phyloP scores from a whole-genome alignment of 2,113 vertebrate species.

The human region DNA sequence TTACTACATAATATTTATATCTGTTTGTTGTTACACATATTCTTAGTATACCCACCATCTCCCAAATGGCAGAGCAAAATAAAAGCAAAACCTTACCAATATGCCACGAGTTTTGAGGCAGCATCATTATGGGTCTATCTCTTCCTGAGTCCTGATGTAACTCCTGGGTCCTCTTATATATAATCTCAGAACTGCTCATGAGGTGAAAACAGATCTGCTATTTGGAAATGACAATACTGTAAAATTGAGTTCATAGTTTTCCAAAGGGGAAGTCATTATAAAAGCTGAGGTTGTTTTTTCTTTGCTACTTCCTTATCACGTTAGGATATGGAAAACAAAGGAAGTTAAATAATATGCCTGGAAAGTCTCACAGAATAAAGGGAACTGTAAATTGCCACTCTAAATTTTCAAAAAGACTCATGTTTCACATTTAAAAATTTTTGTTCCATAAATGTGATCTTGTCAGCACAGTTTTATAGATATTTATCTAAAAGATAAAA shows the following conservation, averaged over 20 bases:
- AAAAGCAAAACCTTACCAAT: background rate
- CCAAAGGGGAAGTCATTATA: constrained; percentile 4
- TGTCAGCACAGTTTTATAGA: too few relatives aligned
- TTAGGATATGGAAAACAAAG: background rate
- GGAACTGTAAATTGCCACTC: background rate
- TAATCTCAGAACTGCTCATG: background rate
- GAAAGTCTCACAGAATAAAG: background rate
- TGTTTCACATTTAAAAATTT: background rate
- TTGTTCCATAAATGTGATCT: background rate
- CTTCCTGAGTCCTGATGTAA: background rate
- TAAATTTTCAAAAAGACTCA: background rate
- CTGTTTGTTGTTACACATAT: background rate
- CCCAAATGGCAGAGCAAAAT: background rate
- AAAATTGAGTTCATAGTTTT: background rate
- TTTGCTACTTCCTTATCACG: background rate
- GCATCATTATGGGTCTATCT: background rate
- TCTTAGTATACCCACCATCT: background rate
- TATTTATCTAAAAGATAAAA: background rate
- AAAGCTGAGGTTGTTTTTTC: constrained; percentile 12
- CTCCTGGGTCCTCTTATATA: background rate
- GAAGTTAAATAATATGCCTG: background rate
- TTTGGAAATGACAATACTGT: background rate
- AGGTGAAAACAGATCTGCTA: background rate
- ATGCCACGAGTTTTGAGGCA: background rate
- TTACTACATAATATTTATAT: background rate